Evolutionary conservation across 2,113 vertebrate genomes (phyloP), one percentile per base, ranked within the genome.

Genomic region (Pelusios castaneus): DNA sequence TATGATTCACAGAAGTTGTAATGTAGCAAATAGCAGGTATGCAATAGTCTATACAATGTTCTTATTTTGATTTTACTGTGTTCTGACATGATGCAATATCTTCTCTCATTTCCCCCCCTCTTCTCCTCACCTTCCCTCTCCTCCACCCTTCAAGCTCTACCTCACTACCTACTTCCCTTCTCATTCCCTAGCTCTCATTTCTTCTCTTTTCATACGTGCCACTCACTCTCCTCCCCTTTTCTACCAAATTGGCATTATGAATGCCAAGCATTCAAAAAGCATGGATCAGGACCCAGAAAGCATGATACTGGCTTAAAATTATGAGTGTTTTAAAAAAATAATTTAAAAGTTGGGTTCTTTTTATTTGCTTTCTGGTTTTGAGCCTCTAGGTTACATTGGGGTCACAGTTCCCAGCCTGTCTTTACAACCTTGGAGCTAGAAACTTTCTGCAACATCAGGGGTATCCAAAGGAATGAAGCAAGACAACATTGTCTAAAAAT

Each of bases 11-110:
- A 52, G 47, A 52, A 52, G 47, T 24, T 52, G 47, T 63, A 84
- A 73, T 58, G 4, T 52, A 73, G 5, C 17, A 25, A 49, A 14
- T 88, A 63, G 31, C 60, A 63, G 60, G 31, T 13, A 49, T 49
- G 49, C 13, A 49, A 49, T 13, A 49, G 10, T 49, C 49, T 49
- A 12, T 89, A 77, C 94, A 89, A 84, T 58, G 4, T 3, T 78
- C 89, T 43, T 13, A 22, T 25, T 0, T 0, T n/a, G 38, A 80
- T 78, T 94, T 88, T 56, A 87, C 8, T 73, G 2, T 12, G 1
- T 31, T 88, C 4, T 84, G 82, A 89, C 49, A 29, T 67, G 43
- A 55, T 70, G 77, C 2, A 31, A 3, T 9, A 34, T 63, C 13
- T 21, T 47, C 7, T 80, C 70, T 90, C 43, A 6, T 11, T 1